Evolutionary conservation across 2,888 invertebrate species (phyloP).

Genomic region (Autographa pulchrina): DNA sequence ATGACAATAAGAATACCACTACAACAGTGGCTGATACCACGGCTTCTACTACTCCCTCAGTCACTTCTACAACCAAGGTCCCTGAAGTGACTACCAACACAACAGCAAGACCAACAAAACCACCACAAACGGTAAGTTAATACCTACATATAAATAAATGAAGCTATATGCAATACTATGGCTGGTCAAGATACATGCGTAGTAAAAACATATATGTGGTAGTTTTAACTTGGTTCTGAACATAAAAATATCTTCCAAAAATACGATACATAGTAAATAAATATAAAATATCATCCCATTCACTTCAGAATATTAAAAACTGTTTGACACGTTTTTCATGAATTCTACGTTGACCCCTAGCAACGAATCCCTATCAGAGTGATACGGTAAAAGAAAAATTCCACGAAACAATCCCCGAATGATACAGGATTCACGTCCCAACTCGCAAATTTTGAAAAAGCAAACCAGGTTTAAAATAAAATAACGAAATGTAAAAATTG

Average conservation of each 20-base stretch:
- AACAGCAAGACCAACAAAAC: background rate
- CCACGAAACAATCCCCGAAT: background rate
- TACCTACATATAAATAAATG: background rate
- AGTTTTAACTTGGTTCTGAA: too few relatives aligned
- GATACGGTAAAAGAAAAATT: background rate
- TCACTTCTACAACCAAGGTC: conserved; percentile 13
- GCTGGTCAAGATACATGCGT: too few relatives aligned
- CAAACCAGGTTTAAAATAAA: background rate
- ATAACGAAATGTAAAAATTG: background rate
- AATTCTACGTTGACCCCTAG: background rate
- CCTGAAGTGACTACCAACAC: background rate
- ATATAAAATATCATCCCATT: too few relatives aligned
- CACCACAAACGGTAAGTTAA: conserved; percentile 13
- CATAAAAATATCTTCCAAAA: too few relatives aligned
- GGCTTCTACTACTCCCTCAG: conserved; percentile 23
- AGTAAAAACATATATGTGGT: too few relatives aligned
- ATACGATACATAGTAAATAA: too few relatives aligned
- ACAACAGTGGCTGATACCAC: conserved; percentile 28
- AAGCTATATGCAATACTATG: too few relatives aligned
- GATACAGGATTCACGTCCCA: background rate
- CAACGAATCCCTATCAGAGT: background rate
- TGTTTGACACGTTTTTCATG: background rate
- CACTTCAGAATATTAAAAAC: background rate
- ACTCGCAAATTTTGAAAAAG: background rate
- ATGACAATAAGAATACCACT: conserved; percentile 52